Conservation (phyloP, 2,113 vertebrate genomes). For the Phyllostomus discolor region DNA sequence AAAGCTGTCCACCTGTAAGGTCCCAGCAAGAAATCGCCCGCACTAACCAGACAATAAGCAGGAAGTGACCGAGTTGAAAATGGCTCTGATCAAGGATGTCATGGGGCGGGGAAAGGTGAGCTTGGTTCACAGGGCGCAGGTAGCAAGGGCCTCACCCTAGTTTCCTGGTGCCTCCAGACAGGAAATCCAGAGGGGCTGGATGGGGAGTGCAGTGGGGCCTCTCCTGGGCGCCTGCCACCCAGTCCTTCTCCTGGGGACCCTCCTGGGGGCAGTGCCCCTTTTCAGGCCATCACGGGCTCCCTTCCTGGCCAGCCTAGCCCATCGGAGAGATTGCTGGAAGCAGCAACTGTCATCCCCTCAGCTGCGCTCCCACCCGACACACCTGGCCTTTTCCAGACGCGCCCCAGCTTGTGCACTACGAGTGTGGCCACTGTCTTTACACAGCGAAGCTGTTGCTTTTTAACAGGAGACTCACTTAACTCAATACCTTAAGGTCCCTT, state of each 20-base stretch:
- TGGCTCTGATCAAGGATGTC: accelerated
- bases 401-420: accelerated
- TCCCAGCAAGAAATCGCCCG: not conserved
- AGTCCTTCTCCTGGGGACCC: too few relatives aligned
- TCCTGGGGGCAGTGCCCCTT: not conserved
- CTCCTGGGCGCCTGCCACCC: accelerated
- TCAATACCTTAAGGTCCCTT: constrained; percentile 28
- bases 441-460: not conserved
- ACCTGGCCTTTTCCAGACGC: not conserved
- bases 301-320: not conserved
- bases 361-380: not conserved
- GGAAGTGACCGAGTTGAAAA: not conserved
- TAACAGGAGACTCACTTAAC: constrained; percentile 21
- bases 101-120: not conserved
- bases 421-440: not conserved
- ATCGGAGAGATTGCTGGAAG: accelerated
- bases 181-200: not conserved
- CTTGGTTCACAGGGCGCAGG: not conserved
- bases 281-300: not conserved
- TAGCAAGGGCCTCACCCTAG: not conserved
- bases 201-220: accelerated
- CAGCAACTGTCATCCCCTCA: not conserved
- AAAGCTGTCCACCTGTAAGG: too few relatives aligned
- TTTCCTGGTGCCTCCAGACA: not conserved
- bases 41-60: not conserved